Conservation (phyloP, 2,888 invertebrate genomes). For the Empis livida region DNA sequence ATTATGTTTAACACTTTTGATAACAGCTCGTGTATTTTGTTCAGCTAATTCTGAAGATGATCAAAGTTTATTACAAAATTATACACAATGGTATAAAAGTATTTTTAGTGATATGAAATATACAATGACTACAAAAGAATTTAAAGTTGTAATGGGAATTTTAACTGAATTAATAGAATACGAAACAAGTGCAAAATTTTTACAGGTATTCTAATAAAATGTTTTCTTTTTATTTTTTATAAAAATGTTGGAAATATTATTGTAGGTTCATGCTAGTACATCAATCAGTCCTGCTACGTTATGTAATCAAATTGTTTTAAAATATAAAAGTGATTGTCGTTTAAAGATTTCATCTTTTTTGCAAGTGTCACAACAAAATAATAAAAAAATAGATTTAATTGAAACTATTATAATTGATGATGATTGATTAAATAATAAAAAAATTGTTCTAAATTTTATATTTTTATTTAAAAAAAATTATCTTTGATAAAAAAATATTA, state of each 20-base stretch:
- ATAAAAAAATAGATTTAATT: not conserved
- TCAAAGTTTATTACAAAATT: too few relatives aligned
- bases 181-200: constrained; percentile 23
- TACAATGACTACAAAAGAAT: constrained; percentile 19
- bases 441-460: not conserved
- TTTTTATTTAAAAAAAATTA: not conserved
- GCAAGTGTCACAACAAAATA: not conserved
- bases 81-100: constrained; percentile 25
- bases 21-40: too few relatives aligned
- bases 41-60: not conserved
- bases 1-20: too few relatives aligned
- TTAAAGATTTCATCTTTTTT: constrained; percentile 13
- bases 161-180: constrained; percentile 22
- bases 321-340: constrained; percentile 24
- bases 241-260: not conserved
- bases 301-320: constrained; percentile 28
- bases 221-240: too few relatives aligned
- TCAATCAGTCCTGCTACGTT: constrained; percentile 24
- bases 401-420: constrained; percentile 15
- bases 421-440: constrained; percentile 9
- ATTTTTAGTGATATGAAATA: constrained; percentile 31
- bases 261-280: constrained; percentile 25
- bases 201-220: constrained; percentile 20
- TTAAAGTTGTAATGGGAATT: constrained; percentile 20
- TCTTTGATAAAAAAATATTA: not conserved